Conservation (phyloP, 2,888 invertebrate genomes). For the Calliphora vomitoria region DNA sequence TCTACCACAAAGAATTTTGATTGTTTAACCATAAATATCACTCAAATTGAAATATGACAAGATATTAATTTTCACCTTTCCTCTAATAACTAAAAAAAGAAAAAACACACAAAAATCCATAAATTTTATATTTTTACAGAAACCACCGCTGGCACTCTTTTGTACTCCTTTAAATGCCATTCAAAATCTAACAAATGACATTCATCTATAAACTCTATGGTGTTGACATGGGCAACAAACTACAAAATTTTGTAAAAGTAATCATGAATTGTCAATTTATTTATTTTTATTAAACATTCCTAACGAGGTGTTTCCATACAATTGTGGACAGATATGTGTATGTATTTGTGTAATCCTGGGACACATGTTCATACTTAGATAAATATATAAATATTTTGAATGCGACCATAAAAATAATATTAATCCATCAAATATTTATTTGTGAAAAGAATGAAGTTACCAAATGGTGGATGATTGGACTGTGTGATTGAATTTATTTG, state of each 20-base stretch:
- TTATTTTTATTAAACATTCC: too few relatives aligned
- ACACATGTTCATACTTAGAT: not conserved
- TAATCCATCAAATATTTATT: not conserved
- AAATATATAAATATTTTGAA: not conserved
- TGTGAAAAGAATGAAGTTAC: not conserved
- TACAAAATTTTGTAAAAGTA: too few relatives aligned
- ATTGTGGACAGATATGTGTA: not conserved
- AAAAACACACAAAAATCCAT: not conserved
- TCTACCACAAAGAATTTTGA: not conserved
- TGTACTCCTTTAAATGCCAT: not conserved
- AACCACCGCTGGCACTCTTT: not conserved
- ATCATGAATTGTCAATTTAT: too few relatives aligned
- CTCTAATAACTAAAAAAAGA: not conserved
- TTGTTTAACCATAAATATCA: slow-evolving; percentile 13
- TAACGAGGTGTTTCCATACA: too few relatives aligned
- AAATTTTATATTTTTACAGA: not conserved
- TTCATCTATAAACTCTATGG: not conserved
- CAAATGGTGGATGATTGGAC: not conserved
- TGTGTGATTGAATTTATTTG: not conserved
- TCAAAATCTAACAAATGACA: not conserved
- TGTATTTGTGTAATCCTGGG: too few relatives aligned
- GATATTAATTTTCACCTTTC: not conserved
- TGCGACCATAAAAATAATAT: not conserved
- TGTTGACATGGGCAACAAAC: not conserved
- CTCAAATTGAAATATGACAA: slow-evolving; percentile 11